phyloP scores from a whole-genome alignment of 2,888 invertebrate genomes.

The Epinotia bilunana region DNA sequence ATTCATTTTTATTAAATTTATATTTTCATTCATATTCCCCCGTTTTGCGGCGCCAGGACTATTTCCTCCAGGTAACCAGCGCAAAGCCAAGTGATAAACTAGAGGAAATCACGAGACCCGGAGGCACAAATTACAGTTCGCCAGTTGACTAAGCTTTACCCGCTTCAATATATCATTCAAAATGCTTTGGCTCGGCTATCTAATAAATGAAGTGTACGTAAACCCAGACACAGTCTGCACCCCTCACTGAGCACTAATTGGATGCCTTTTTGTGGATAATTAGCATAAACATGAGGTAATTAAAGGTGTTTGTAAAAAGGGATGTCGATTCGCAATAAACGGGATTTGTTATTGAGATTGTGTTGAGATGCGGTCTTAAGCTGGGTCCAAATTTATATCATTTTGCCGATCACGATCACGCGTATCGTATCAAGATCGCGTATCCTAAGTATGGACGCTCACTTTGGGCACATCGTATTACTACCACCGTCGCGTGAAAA shows the following conservation, averaged over 20 bases:
- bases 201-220: conserved; percentile 3
- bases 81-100: conserved; percentile 18
- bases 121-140: conserved; percentile 3
- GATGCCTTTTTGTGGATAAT: conserved; percentile 28
- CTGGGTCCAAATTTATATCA: too few relatives aligned
- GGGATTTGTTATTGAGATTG: conserved; percentile 14
- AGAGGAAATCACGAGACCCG: conserved; percentile 21
- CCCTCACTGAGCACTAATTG: conserved; percentile 36
- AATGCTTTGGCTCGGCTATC: not conserved
- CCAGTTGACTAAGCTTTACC: not conserved
- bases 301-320: conserved; percentile 9
- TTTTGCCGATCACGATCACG: too few relatives aligned
- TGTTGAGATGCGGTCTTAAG: not conserved
- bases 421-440: too few relatives aligned
- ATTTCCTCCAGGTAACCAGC: conserved; percentile 11
- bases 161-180: not conserved
- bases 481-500: too few relatives aligned
- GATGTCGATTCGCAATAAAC: not conserved
- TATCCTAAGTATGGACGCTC: too few relatives aligned
- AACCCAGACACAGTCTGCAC: conserved; percentile 31
- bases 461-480: too few relatives aligned
- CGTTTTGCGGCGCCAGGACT: not conserved
- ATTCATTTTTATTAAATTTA: not conserved
- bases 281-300: conserved; percentile 25
- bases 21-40: not conserved